Conservation (phyloP, 2,113 vertebrate species). For the Ranitomeya variabilis region DNA sequence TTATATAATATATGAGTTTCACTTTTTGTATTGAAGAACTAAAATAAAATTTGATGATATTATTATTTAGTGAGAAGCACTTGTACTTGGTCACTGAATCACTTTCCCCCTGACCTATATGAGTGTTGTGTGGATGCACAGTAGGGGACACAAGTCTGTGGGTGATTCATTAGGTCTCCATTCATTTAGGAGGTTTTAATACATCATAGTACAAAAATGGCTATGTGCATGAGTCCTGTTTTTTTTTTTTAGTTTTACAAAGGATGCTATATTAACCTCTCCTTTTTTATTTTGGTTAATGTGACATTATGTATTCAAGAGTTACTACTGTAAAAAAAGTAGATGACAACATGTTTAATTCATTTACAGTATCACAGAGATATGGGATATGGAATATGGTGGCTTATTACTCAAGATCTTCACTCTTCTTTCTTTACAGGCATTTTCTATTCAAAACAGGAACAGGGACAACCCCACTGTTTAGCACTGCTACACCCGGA, state of each 20-base stretch:
- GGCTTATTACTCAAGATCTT: background rate
- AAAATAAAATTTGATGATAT: too few species aligned
- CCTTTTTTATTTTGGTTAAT: background rate
- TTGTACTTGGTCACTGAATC: too few species aligned
- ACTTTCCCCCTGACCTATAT: too few species aligned
- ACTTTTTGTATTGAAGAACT: too few species aligned
- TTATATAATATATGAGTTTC: too few species aligned
- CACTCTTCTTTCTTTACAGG: slow-evolving; percentile 73
- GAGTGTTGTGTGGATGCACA: too few species aligned
- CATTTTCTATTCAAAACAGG: slow-evolving; percentile 99
- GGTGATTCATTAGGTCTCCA: too few species aligned
- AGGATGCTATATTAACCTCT: background rate
- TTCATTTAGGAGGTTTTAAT: too few species aligned
- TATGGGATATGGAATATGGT: background rate
- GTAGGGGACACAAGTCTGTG: too few species aligned
- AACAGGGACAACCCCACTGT: slow-evolving; percentile 95
- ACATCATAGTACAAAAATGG: too few species aligned
- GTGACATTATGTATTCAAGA: background rate
- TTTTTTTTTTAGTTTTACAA: background rate
- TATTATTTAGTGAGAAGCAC: too few species aligned
- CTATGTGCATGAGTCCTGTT: background rate
- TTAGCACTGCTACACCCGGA: slow-evolving; percentile 92
- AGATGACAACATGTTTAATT: background rate
- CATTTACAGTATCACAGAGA: background rate
- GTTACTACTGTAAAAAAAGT: background rate